phyloP scores from a whole-genome alignment of 2,113 vertebrate genomes.

The Grammomys dolichurus region DNA sequence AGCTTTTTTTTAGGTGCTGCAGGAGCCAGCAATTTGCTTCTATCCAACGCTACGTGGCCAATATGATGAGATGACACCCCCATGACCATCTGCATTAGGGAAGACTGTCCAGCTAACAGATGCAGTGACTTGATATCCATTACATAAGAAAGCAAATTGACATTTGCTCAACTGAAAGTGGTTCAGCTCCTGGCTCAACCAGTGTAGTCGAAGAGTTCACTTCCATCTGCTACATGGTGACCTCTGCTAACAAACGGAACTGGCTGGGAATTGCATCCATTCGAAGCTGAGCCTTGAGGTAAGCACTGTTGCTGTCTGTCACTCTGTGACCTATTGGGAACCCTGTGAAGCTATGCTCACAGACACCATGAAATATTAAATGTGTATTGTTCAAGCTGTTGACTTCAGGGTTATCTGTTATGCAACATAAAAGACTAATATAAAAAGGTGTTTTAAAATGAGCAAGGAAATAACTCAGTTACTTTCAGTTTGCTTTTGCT shows the following conservation, averaged over 20 bases:
- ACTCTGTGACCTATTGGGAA: neutral
- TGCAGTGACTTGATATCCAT: neutral
- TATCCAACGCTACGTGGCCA: neutral
- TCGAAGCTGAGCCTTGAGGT: neutral
- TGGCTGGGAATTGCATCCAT: neutral
- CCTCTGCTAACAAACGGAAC: neutral
- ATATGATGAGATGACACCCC: rapidly evolving
- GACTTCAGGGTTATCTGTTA: neutral
- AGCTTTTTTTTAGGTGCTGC: rapidly evolving
- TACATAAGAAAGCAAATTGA: neutral
- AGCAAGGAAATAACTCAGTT: neutral
- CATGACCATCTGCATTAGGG: neutral
- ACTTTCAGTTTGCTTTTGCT: neutral
- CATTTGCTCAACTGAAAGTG: neutral
- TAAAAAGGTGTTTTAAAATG: neutral
- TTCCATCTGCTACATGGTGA: neutral
- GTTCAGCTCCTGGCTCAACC: rapidly evolving
- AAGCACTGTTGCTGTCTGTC: neutral
- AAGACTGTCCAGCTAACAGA: neutral
- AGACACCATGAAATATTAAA: neutral
- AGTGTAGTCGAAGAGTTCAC: neutral
- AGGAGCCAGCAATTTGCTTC: neutral
- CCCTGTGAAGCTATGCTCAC: neutral
- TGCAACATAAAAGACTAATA: neutral
- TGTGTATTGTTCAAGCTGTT: neutral